These are phyloP conservation scores for Achlya flavicornis DNA, from an alignment of 2,888 invertebrate genomes.

Conservation along the genomic window DNA sequence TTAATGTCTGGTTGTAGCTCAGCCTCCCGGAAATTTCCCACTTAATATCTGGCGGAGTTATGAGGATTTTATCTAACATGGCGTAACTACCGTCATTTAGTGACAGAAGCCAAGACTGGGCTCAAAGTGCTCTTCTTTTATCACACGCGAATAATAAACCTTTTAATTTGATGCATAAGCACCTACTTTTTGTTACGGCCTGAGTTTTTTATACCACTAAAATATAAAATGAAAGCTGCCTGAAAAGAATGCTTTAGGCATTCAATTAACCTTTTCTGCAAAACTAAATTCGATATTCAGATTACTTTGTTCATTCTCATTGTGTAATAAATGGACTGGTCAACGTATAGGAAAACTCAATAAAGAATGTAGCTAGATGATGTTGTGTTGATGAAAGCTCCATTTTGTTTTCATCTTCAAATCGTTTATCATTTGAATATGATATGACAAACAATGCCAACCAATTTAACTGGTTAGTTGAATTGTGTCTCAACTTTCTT, in stretches of 20 bases:
- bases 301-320: not conserved
- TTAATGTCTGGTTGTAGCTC: not conserved
- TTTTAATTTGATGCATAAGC: not conserved
- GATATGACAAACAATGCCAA: not conserved
- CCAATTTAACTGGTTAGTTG: not conserved
- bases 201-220: not conserved
- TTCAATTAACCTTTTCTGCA: conserved; percentile 1
- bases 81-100: conserved; percentile 1
- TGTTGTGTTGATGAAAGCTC: not conserved
- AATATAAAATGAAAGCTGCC: not conserved
- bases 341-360: not conserved
- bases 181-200: not conserved
- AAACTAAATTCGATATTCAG: not conserved
- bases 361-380: not conserved
- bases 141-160: conserved; percentile 1
- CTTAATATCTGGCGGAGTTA: conserved; percentile 1
- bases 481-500: no score
- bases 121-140: not conserved
- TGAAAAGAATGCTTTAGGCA: not conserved
- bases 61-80: conserved; percentile 1
- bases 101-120: not conserved
- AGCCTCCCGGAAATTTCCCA: conserved; percentile 2
- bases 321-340: not conserved
- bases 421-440: not conserved
- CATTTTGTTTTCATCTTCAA: not conserved